phyloP scores from a whole-genome alignment of 2,797 vertebrate species.

The Lepus oiostolus region DNA sequence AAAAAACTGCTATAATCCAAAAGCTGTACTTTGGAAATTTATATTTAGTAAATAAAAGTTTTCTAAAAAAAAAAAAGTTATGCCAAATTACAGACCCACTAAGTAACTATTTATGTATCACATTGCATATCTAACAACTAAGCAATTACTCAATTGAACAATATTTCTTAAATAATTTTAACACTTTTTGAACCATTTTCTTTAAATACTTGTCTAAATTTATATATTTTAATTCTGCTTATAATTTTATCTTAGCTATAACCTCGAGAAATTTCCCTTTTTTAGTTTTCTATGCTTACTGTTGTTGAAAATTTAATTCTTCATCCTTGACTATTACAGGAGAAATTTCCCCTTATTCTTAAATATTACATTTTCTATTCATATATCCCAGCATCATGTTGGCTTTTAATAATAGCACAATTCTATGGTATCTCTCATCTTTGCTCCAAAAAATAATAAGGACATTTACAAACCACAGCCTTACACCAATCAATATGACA shows the following conservation, averaged over 20 bases:
- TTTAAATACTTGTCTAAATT: constrained; percentile 16
- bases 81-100: not conserved
- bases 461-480: constrained; percentile 80
- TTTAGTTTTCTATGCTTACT: constrained; percentile 35
- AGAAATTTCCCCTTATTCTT: constrained; percentile 61
- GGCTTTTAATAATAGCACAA: constrained; percentile 75
- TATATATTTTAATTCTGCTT: not conserved
- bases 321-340: constrained; percentile 1
- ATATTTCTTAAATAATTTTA: constrained; percentile 17
- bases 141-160: not conserved
- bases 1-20: too few species aligned
- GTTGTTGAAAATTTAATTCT: constrained; percentile 64
- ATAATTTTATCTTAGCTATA: constrained; percentile 21
- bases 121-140: not conserved
- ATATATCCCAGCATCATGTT: constrained; percentile 55
- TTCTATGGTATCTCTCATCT: constrained; percentile 62
- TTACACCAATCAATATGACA: constrained; percentile 71
- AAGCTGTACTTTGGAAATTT: too few species aligned
- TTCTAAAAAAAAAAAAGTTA: too few species aligned
- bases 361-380: constrained; percentile 74
- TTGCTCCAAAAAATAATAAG: constrained; percentile 18
- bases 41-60: too few species aligned
- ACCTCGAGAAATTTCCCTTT: not conserved
- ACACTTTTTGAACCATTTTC: too few species aligned
- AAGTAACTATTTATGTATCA: constrained; percentile 7